phyloP scores from a whole-genome alignment of 2,888 invertebrate species.

The Balanococcus diminutus region DNA sequence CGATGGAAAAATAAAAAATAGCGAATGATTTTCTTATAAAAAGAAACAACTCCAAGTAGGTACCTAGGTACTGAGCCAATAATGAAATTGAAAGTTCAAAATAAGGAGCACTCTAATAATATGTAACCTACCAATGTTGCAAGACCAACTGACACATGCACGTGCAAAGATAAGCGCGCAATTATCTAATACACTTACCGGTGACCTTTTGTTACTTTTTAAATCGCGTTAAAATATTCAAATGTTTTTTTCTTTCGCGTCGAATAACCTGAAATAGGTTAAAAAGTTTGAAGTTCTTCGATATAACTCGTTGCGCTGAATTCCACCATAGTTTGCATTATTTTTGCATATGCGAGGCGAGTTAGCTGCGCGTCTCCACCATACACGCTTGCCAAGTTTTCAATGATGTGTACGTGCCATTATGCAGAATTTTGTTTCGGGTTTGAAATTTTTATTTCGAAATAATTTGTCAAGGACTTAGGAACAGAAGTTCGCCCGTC shows the following conservation, averaged over 20 bases:
- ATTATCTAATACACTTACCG: background rate
- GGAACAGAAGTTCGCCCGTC: background rate
- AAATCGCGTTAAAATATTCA: constrained; percentile 17
- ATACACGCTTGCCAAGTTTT: constrained; percentile 5
- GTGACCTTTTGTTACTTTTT: background rate
- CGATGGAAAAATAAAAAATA: too few species aligned
- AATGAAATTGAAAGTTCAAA: too few species aligned
- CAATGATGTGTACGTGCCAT: constrained; percentile 19
- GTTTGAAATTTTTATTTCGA: constrained; percentile 41
- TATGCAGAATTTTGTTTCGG: background rate
- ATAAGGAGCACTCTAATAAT: too few species aligned
- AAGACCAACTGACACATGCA: background rate
- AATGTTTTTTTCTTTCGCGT: background rate
- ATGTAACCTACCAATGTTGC: too few species aligned
- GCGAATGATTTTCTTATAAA: too few species aligned
- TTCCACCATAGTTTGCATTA: constrained; percentile 9
- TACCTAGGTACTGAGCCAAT: too few species aligned
- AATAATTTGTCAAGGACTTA: constrained; percentile 33
- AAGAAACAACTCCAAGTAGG: too few species aligned
- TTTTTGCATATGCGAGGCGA: background rate
- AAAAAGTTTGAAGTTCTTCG: constrained; percentile 4
- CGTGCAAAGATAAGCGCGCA: background rate
- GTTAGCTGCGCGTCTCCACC: background rate
- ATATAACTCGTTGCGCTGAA: background rate
- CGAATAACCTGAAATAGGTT: background rate